Evolutionary conservation across 2,888 invertebrate genomes (phyloP).

Genomic region (Poecilobothrus nobilitatus): DNA sequence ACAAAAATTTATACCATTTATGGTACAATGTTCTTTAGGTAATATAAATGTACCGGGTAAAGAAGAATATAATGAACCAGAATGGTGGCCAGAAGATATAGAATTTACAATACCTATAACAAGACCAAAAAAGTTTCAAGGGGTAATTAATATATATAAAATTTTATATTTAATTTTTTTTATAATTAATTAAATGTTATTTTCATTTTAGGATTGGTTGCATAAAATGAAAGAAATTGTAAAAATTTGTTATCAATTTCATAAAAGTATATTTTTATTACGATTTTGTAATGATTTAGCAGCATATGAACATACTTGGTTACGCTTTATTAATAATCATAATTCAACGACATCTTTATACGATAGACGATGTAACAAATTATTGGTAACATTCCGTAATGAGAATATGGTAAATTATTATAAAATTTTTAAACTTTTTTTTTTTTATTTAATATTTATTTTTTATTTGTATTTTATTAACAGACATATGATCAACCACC

Average conservation of each 20-base stretch:
- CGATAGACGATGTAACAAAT: conserved; percentile 54
- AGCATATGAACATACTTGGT: conserved; percentile 53
- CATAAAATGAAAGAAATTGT: conserved; percentile 56
- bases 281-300: conserved; percentile 63
- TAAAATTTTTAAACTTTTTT: conserved; percentile 11
- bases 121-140: conserved; percentile 47
- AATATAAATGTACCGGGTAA: conserved; percentile 47
- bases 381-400: conserved; percentile 66
- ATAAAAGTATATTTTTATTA: conserved; percentile 61
- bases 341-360: conserved; percentile 66
- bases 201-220: conserved; percentile 49
- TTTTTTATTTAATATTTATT: not conserved
- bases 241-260: conserved; percentile 60
- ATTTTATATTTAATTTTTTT: conserved; percentile 16
- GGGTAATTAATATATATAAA: too few relatives aligned
- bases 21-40: conserved; percentile 67
- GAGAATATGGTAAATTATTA: conserved; percentile 58
- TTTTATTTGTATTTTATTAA: conserved; percentile 16
- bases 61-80: conserved; percentile 49
- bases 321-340: conserved; percentile 62
- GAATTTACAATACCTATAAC: conserved; percentile 56
- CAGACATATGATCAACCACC: conserved; percentile 43
- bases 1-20: conserved; percentile 64
- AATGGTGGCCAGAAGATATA: conserved; percentile 64
- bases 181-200: conserved; percentile 14